Evolutionary conservation across 2,888 invertebrate genomes (phyloP), one percentile per base, ranked within the genome.

Genomic region (Pandemis corylana): DNA sequence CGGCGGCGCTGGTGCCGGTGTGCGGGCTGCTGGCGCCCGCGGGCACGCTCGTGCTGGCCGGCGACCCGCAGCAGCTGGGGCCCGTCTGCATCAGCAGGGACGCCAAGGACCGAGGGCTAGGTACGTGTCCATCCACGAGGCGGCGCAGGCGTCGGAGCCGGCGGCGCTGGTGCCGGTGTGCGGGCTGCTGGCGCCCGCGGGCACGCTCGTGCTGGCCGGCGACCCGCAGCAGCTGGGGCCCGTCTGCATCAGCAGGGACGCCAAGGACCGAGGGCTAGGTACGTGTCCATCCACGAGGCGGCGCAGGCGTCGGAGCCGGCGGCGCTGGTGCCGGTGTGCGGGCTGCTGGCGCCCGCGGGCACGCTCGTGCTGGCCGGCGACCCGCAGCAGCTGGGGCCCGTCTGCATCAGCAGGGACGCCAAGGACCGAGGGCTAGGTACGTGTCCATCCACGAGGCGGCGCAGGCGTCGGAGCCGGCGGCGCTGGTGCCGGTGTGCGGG

Each of bases 181-280:
- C 5, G 95, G 96, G 72, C 87, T 96, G 12, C 94, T 96, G 78
- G 85, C 90, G 12, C 83, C 85, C 7, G 80, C 82, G 2, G 96
- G 96, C 0, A 96, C 96, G 81, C 95, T 96, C 0, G 89, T 97
- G 76, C 90, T 97, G 56, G 96, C 97, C 63, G 97, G 97, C 0
- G 99, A 99, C 95, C 99, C 98, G 0, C 92, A 96, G 85, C 99
- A 99, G 89, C 94, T 99, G 65, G 98, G 98, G 0, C 98, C 99
- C 0, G 96, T 98, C 9, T 94, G 98, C 53, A 89, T 95, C 53
- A 97, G 96, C 71, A 91, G 89, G 68, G 88, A 95, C 62, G 96
- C 97, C 0, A 84, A 82, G 2, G 86, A 92, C 0, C 95, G 93
- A 79, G 98, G 98, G 0, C 90, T 98, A 0, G 94, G 95, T 72